These are phyloP conservation scores for Odontomachus brunneus DNA, from an alignment of 1,140 invertebrate species.

Conservation along the genomic window DNA sequence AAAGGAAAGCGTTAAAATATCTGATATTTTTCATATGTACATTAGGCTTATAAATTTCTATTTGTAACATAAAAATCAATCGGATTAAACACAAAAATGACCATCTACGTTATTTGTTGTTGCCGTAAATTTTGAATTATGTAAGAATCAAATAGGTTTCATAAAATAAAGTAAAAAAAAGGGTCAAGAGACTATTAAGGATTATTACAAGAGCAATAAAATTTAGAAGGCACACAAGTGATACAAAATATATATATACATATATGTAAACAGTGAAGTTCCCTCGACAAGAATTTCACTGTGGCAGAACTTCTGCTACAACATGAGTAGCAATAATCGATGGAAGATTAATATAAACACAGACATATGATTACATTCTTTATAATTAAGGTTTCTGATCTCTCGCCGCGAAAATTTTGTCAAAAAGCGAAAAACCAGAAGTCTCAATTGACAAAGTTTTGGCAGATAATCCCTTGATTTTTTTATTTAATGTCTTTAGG, in stretches of 20 bases:
- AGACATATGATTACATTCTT: not conserved
- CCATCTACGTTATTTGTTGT: not conserved
- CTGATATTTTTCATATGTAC: conserved; percentile 2
- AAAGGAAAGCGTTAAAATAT: conserved; percentile 11
- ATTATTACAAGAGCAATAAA: conserved; percentile 53
- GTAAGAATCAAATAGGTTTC: not conserved
- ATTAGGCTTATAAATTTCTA: conserved; percentile 17
- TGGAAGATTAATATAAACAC: conserved; percentile 36
- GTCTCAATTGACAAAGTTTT: not conserved
- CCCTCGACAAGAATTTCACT: conserved; percentile 15
- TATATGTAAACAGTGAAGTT: conserved; percentile 32
- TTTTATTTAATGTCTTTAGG: conserved; percentile 34
- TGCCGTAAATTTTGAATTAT: not conserved
- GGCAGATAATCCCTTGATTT: conserved; percentile 6
- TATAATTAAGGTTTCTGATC: no score
- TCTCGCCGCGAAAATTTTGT: no score
- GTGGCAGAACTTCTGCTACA: conserved; percentile 21
- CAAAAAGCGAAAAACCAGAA: no score
- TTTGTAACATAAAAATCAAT: conserved; percentile 4
- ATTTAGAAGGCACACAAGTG: conserved; percentile 22
- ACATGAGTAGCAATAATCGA: conserved; percentile 40
- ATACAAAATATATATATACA: conserved; percentile 20
- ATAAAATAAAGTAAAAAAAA: conserved; percentile 17
- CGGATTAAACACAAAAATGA: conserved; percentile 1
- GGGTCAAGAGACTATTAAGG: conserved; percentile 34